Evolutionary conservation across 2,888 invertebrate species (phyloP), one percentile per base, ranked within the genome.

Genomic region (Meghimatium bilineatum): DNA sequence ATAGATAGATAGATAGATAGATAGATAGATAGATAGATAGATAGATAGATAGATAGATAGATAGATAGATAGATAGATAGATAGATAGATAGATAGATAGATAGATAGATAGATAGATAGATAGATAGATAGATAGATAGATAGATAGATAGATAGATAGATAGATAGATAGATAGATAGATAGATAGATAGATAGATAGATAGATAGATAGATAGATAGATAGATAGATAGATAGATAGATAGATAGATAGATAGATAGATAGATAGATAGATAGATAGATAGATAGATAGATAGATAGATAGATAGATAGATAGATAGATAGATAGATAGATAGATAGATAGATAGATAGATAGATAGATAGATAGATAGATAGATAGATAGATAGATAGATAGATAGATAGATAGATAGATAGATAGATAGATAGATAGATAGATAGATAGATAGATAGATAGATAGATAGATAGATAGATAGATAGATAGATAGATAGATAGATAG

Each of bases 221-320:
- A 67, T 5, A 32, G 29, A 67, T 29, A 67, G 8, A 67, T 29
- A 67, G 8, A 67, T 29, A 67, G 29, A 67, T 29, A 67, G 29
- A 67, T 29, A 67, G 29, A 67, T 5, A 69, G 34, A 69, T 69
- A 69, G 34, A 69, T 69, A 69, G 34, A 69, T 69, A 69, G 34
- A 69, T 34, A 69, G 34, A 69, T 34, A 69, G 34, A 69, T 69
- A 69, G 34, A 69, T 69, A 69, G 34, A 69, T 69, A 69, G 34
- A 69, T 69, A 69, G 34, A 69, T 69, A 69, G 34, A 69, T 69
- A 69, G 34, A 69, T 69, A 69, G 34, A 69, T 69, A 69, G 34
- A 69, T 34, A 69, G 34, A 69, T 69, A 69, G 34, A 69, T 69
- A 69, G 34, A 69, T 69, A 69, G 34, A 69, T 69, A 69, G 34